These are phyloP conservation scores for Chloebia gouldiae DNA, from an alignment of 2,113 vertebrate species.

Conservation along the genomic window DNA sequence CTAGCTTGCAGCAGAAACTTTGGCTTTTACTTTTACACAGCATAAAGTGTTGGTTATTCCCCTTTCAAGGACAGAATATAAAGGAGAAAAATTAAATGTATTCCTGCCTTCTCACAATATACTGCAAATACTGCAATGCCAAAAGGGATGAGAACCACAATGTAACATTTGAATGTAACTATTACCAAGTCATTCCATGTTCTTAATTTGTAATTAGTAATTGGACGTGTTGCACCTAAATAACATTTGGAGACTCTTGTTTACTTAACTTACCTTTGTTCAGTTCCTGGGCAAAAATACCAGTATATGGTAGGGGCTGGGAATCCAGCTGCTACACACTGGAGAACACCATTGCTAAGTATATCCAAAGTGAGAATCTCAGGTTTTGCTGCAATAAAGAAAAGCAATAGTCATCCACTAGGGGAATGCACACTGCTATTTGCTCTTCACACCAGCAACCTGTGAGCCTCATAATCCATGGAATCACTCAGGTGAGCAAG, in stretches of 20 bases:
- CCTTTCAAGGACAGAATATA: background rate
- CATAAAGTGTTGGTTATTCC: constrained; percentile 38
- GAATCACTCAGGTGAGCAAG: background rate
- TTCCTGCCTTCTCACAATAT: background rate
- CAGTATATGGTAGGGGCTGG: constrained; percentile 91
- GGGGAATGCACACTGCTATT: background rate
- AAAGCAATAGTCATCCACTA: background rate
- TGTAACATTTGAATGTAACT: background rate
- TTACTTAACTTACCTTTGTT: constrained; percentile 80
- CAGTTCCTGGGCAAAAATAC: constrained; percentile 89
- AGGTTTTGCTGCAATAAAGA: constrained; percentile 84
- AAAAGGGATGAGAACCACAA: background rate
- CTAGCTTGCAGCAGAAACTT: background rate
- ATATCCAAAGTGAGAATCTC: constrained; percentile 86
- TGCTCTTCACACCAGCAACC: background rate
- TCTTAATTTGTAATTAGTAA: background rate
- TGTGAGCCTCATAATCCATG: too few species aligned
- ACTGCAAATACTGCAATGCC: background rate
- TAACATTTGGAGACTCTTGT: background rate
- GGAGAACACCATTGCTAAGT: constrained; percentile 85
- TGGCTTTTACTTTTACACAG: constrained; percentile 25
- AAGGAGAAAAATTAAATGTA: background rate
- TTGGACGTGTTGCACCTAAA: background rate
- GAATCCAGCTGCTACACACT: constrained; percentile 89
- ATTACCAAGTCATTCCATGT: background rate